A percentile compares a stretch with the other conserved stretches of the same genome.
These are phyloP conservation scores for Drosophila yakuba DNA, from an alignment of 1,140 invertebrate genomes.

Conservation along the genomic window DNA sequence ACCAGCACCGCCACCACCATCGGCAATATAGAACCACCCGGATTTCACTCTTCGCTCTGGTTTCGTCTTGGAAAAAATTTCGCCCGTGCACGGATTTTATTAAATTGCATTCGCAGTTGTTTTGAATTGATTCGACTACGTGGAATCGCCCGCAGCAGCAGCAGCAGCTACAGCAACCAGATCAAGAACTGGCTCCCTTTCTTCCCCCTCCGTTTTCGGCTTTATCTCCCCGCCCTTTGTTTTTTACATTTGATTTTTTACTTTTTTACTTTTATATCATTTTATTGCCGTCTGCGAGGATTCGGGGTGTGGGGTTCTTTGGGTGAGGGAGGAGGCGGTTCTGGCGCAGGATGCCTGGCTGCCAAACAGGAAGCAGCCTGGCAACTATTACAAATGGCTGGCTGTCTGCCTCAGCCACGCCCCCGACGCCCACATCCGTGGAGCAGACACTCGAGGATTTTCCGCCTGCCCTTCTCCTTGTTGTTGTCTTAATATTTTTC, in stretches of 20 bases:
- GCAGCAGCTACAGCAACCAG: slow-evolving; percentile 37
- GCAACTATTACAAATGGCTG: slow-evolving; percentile 80
- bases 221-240: slow-evolving; percentile 55
- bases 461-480: slow-evolving; percentile 28
- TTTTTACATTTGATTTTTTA: slow-evolving; percentile 73
- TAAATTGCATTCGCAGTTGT: slow-evolving; percentile 84
- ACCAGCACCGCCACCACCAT: slow-evolving; percentile 14
- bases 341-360: slow-evolving; percentile 42
- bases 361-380: slow-evolving; percentile 50
- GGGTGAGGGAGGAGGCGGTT: neutral
- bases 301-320: neutral
- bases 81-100: slow-evolving; percentile 81
- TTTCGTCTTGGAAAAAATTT: slow-evolving; percentile 66
- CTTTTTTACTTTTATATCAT: slow-evolving; percentile 62
- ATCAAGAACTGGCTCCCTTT: slow-evolving; percentile 33
- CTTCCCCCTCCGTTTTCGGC: neutral
- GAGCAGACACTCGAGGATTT: slow-evolving; percentile 64
- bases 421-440: slow-evolving; percentile 25
- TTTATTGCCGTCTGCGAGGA: slow-evolving; percentile 57
- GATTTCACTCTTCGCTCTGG: neutral
- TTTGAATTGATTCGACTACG: slow-evolving; percentile 82
- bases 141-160: slow-evolving; percentile 73
- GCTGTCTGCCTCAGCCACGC: slow-evolving; percentile 23
- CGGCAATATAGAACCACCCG: slow-evolving; percentile 15
- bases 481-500: slow-evolving; percentile 82